Base-by-base conservation (phyloP, 2,113 vertebrate genomes). In the Caranx ignobilis region DNA sequence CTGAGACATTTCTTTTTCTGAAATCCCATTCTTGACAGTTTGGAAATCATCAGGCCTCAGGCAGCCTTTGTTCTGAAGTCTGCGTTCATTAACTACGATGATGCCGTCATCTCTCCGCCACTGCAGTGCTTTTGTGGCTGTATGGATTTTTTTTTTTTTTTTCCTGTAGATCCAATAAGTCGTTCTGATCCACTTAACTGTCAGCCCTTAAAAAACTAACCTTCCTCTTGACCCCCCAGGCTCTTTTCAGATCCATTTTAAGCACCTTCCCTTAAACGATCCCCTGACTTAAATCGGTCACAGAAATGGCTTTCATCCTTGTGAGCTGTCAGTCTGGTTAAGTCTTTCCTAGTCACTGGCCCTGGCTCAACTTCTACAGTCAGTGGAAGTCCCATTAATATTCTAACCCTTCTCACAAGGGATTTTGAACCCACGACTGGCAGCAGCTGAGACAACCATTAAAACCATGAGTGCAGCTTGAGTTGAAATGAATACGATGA, bases 181-280 rank as follows among this genome's bases (percentile, higher is more conserved):
- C 35, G 15, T 70, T 86, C 61, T 86, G 84, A 92, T 92, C 82
- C 78, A 83, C 76, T 88, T 84, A 81, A 83, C 77, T 80, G 84
- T 21, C 79, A 87, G 31, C 45, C 48, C 50, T 83, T 67, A 72
- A 87, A 80, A 74, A 79, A 78, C 19, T 79, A 70, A 89, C 87
- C 87, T 81, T 85, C 75, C 26, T 70, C 41, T 74, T 71, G 77
- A 89, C 81, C 76, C 70, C 45, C 3, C n/a, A 52, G 32, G 21
- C 84, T 87, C 55, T 81, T 83, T 87, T 81, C 72, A 77, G 59
- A 78, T 75, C 57, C 18, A 31, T 83, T 87, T 78, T 79, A 84
- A 82, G 77, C 54, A 81, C 61, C 66, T 63, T 77, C 67, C 35
- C 41, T 76, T 84, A 73, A 85, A 90, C 56, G 57, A 79, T 69